These are phyloP conservation scores for Drosophila diplacantha DNA, from an alignment of 2,888 invertebrate genomes.

Conservation along the genomic window DNA sequence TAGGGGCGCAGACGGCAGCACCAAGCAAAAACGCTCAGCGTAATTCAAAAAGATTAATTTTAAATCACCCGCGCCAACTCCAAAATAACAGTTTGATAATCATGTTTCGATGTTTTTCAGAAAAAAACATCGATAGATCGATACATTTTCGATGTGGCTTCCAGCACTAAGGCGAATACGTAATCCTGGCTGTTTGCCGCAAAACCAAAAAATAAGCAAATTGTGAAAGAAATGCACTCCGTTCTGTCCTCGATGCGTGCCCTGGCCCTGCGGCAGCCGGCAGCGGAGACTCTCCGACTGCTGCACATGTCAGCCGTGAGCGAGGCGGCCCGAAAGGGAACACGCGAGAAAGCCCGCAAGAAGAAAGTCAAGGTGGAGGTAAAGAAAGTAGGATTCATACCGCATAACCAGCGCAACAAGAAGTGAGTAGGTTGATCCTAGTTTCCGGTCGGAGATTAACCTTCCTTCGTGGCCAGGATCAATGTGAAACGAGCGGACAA, in stretches of 20 bases:
- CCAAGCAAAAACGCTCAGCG: too few species aligned
- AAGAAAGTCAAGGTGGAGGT: constrained; percentile 87
- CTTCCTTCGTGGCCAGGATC: constrained; percentile 65
- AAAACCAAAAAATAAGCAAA: constrained; percentile 15
- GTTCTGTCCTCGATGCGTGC: constrained; percentile 61
- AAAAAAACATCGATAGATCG: too few species aligned
- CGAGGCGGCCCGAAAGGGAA: constrained; percentile 90
- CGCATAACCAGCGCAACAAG: constrained; percentile 83
- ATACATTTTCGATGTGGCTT: too few species aligned
- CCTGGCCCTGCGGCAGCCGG: constrained; percentile 56
- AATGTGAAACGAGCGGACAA: constrained; percentile 78
- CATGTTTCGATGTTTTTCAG: too few species aligned
- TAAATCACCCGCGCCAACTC: too few species aligned
- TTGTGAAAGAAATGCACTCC: constrained; percentile 61
- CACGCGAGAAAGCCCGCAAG: constrained; percentile 86
- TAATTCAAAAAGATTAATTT: too few species aligned
- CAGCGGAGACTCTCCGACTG: constrained; percentile 70
- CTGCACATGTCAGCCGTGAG: constrained; percentile 80
- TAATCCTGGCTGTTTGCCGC: not conserved
- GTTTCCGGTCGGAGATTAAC: not conserved
- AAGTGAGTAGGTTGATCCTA: constrained; percentile 77
- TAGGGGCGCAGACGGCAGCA: too few species aligned
- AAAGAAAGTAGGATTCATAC: constrained; percentile 86
- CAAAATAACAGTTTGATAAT: too few species aligned
- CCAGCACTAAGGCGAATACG: not conserved